Conservation (phyloP, 2,797 vertebrate species). For the Urocyon cinereoargenteus region DNA sequence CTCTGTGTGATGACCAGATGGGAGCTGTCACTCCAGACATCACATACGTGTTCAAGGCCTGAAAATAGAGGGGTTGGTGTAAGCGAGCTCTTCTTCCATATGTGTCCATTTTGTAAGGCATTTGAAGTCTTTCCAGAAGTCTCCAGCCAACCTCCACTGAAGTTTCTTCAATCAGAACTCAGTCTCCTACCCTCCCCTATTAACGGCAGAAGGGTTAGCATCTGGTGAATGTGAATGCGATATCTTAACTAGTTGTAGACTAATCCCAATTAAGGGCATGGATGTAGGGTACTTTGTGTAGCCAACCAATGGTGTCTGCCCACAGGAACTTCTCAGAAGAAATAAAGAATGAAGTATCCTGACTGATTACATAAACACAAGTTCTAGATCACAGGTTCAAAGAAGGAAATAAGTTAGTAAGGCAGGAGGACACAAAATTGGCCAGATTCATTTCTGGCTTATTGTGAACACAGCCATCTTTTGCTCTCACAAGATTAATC, state of each 20-base stretch:
- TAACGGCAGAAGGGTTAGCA: not conserved
- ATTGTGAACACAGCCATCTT: not conserved
- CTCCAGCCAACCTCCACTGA: not conserved
- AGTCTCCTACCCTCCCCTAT: not conserved
- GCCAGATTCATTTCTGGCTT: not conserved
- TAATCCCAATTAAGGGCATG: not conserved
- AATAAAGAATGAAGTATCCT: not conserved
- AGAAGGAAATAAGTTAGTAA: not conserved
- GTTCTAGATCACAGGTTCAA: not conserved
- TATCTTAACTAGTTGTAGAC: not conserved
- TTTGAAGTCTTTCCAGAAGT: not conserved
- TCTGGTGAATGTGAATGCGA: not conserved
- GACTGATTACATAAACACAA: not conserved
- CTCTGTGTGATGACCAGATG: not conserved
- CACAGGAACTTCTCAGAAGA: slow-evolving; percentile 9
- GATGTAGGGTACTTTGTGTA: not conserved
- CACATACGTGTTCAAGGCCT: not conserved
- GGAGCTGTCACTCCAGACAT: not conserved
- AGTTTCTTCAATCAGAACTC: not conserved
- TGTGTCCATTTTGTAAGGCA: not conserved
- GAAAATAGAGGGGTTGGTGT: not conserved
- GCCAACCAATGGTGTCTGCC: not conserved
- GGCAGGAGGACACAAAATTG: not conserved
- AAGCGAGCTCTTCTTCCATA: not conserved
- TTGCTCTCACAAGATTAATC: slow-evolving; percentile 1